Conservation (phyloP, 2,113 vertebrate species). For the Xiphias gladius region DNA sequence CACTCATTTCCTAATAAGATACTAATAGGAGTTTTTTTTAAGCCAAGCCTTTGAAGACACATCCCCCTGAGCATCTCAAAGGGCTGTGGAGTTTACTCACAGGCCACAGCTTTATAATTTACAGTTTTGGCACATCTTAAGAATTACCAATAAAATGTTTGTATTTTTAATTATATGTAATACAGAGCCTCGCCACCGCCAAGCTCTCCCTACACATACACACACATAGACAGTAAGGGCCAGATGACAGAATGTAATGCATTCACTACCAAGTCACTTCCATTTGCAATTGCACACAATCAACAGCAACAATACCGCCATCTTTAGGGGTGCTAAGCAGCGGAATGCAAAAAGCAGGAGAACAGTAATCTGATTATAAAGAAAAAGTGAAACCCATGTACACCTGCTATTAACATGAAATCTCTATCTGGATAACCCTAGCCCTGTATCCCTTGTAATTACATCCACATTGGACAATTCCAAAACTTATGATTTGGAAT, state of each 20-base stretch:
- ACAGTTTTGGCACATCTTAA: background rate
- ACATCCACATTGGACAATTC: too few species aligned
- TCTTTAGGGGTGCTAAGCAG: too few species aligned
- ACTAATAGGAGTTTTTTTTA: conserved; percentile 14
- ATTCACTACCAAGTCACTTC: background rate
- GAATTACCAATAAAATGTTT: conserved; percentile 1
- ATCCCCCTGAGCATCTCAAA: background rate
- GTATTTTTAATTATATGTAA: background rate
- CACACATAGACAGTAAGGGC: background rate
- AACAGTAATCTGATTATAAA: too few species aligned
- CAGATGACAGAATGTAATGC: too few species aligned
- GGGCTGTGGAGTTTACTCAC: background rate
- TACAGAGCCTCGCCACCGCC: background rate
- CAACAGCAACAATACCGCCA: background rate
- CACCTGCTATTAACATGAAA: too few species aligned
- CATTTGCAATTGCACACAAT: background rate
- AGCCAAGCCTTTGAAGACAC: conserved; percentile 17
- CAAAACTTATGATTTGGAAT: too few species aligned
- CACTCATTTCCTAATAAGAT: background rate
- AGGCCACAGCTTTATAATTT: conserved; percentile 2
- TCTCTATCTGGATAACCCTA: too few species aligned
- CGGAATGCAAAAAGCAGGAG: too few species aligned
- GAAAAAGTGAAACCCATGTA: too few species aligned
- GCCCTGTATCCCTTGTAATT: too few species aligned
- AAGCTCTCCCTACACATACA: too few species aligned